Base-by-base conservation (phyloP, 2,113 vertebrate species). In the Rhabdornis inornatus region DNA sequence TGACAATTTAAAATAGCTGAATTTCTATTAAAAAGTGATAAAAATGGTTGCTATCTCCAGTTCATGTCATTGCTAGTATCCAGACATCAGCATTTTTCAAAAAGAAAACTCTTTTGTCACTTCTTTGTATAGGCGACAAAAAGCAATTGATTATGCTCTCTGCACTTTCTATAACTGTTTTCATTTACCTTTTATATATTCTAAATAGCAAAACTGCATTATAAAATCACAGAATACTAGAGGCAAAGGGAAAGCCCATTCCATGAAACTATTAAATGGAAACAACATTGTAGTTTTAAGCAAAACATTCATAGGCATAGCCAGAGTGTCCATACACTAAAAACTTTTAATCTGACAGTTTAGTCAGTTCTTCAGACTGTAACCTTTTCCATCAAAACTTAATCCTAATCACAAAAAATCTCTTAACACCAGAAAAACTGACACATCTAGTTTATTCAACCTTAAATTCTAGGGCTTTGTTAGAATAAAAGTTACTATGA, bases 11-110 rank as follows among this genome's bases (percentile, higher is more conserved):
- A 82, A 88, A 75, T 16, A 68, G 2, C 0, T 31, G 4, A 21
- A 79, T 57, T 72, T 70, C 42, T 79, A 57, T 31, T 53, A 61
- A 66, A 60, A 28, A 85, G 78, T 28, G 0, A 2, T 57, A 87
- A 61, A 6, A 57, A 44, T 7, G 19, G 24, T 78, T 57, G 50
- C 22, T 50, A 18, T 45, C 17, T 56, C 15, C 0, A 0, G 45
- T 57, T 82, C 70, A 50, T 33, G 28, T 37, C 75, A 85, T 31
- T 75, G 30, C 20, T 66, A 78, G 27, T 45, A 75, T 15, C 27
- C 61, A 63, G 28, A 69, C 5, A 92, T 10, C 15, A 50, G 16
- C 3, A 9, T 52, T 66, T 57, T 45, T 53, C 13, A 45, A 59
- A 82, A 70, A 66, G 6, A 61, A 75, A 76, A 20, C 4, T 3